These are phyloP conservation scores for Cryptocephalus moraei DNA, from an alignment of 2,888 invertebrate genomes.

Conservation along the genomic window DNA sequence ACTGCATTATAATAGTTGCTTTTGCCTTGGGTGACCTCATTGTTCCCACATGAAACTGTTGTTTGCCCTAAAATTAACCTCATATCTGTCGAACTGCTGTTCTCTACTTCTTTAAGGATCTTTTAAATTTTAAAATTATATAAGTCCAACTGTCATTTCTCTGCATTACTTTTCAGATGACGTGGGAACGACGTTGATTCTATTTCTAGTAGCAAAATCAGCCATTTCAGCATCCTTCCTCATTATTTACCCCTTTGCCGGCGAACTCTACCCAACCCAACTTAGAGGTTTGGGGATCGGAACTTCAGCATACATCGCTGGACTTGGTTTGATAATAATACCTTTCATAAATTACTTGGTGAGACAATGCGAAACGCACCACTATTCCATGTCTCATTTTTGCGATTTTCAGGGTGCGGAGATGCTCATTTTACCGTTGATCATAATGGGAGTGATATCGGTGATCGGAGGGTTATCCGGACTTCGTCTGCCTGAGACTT, in stretches of 20 bases:
- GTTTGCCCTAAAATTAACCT: no score
- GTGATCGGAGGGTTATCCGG: slow-evolving; percentile 73
- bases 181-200: slow-evolving; percentile 57
- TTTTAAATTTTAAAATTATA: no score
- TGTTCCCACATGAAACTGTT: no score
- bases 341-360: slow-evolving; percentile 88
- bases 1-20: no score
- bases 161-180: slow-evolving; percentile 50
- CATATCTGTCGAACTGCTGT: no score
- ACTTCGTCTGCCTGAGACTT: slow-evolving; percentile 73
- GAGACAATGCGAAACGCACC: slow-evolving; percentile 27
- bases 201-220: slow-evolving; percentile 77
- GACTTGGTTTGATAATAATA: slow-evolving; percentile 77
- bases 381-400: no score
- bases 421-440: slow-evolving; percentile 69
- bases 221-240: slow-evolving; percentile 84
- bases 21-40: no score
- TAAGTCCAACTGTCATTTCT: not conserved
- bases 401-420: slow-evolving; percentile 59
- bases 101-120: no score
- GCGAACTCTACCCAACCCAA: slow-evolving; percentile 85
- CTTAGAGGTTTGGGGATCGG: slow-evolving; percentile 84
- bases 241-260: slow-evolving; percentile 87
- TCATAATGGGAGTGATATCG: slow-evolving; percentile 75
- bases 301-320: slow-evolving; percentile 83